These are phyloP conservation scores for Prionailurus bengalensis DNA, from an alignment of 2,113 vertebrate genomes.

Conservation along the genomic window DNA sequence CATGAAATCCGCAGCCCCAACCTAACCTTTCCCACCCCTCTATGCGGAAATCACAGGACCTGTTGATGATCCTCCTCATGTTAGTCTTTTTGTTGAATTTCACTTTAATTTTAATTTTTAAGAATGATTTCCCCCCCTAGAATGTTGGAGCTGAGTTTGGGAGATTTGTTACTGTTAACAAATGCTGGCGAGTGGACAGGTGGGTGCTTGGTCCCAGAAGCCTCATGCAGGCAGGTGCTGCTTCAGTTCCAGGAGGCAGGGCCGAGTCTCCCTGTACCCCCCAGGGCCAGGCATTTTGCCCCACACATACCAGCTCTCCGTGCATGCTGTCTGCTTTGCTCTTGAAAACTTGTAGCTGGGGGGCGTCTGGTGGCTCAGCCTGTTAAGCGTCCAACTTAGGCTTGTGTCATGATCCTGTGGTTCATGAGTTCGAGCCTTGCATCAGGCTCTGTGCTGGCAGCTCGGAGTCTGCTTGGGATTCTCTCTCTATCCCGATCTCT, in stretches of 20 bases:
- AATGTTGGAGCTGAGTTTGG: neutral
- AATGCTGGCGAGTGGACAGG: no score
- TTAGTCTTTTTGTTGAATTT: neutral
- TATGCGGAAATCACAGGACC: neutral
- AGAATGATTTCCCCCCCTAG: neutral
- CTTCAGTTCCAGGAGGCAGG: neutral
- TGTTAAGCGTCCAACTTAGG: no score
- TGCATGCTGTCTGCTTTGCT: neutral
- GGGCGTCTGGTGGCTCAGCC: no score
- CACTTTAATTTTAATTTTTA: neutral
- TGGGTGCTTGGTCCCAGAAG: neutral
- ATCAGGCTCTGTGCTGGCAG: no score
- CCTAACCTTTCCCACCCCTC: neutral
- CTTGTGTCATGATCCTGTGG: no score
- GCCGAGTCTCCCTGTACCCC: fast-evolving
- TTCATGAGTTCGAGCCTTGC: no score
- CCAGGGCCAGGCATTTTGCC: neutral
- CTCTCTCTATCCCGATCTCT: no score
- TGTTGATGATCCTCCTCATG: neutral
- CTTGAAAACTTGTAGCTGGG: no score
- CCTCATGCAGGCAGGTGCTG: neutral
- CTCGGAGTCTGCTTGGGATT: no score
- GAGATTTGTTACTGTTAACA: neutral
- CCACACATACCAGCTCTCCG: fast-evolving
- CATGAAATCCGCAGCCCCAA: neutral